Conservation (phyloP, 2,113 vertebrate species). For the Notothenia rossii region DNA sequence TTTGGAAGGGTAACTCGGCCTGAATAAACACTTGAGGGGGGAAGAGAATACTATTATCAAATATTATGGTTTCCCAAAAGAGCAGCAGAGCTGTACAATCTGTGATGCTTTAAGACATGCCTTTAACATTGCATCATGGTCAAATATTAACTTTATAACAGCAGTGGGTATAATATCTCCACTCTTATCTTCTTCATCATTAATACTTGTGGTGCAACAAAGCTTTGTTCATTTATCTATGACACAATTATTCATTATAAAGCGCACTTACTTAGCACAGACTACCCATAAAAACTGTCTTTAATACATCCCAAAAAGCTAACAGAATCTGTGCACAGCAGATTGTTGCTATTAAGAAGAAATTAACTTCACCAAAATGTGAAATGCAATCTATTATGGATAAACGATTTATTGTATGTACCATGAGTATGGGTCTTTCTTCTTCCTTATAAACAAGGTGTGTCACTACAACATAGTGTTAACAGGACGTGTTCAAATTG, state of each 20-base stretch:
- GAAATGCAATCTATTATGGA: not conserved
- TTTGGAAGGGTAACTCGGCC: too few relatives aligned
- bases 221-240: slow-evolving; percentile 1
- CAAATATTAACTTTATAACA: slow-evolving; percentile 44
- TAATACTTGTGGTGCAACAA: not conserved
- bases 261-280: slow-evolving; percentile 9
- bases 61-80: slow-evolving; percentile 10
- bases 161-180: not conserved
- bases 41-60: not conserved
- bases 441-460: slow-evolving; percentile 20
- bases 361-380: not conserved
- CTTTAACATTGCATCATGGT: slow-evolving; percentile 18
- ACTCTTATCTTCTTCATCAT: slow-evolving; percentile 22
- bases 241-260: not conserved
- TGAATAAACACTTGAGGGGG: not conserved
- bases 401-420: not conserved
- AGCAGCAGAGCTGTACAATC: not conserved
- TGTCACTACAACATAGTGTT: not conserved
- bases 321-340: not conserved
- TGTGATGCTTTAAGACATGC: slow-evolving; percentile 1
- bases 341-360: slow-evolving; percentile 5
- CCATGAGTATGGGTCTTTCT: not conserved
- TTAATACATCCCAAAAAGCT: slow-evolving; percentile 20
- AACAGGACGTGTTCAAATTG: not conserved
- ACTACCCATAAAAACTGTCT: slow-evolving; percentile 32